A percentile compares a stretch with the other conserved stretches of the same genome.
Evolutionary conservation across 2,888 invertebrate genomes (phyloP).

Genomic region (Drosophila putrida): DNA sequence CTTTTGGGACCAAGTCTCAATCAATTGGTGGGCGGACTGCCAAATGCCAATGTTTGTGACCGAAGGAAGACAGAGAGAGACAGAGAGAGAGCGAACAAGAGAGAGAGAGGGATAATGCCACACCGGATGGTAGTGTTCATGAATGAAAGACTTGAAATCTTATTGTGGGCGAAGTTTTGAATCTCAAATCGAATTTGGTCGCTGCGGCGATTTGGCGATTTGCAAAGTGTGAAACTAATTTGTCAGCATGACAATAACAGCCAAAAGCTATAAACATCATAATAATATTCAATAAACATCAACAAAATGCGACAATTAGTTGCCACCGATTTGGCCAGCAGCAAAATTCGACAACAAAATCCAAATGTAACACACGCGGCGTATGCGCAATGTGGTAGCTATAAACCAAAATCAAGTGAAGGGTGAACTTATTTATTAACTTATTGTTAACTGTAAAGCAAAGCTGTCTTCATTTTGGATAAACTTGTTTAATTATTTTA

Average conservation of each 20-base stretch:
- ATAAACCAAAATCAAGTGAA: too few species aligned
- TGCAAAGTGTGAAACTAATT: conserved; percentile 79
- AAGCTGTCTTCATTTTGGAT: too few species aligned
- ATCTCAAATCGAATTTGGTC: conserved; percentile 2
- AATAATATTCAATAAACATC: conserved; percentile 80
- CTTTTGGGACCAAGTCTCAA: conserved; percentile 18
- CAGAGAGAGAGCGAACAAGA: too few species aligned
- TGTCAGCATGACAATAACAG: conserved; percentile 78
- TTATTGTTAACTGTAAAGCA: too few species aligned
- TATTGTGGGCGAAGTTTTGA: conserved; percentile 44
- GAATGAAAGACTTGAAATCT: conserved; percentile 52
- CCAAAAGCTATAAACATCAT: conserved; percentile 75
- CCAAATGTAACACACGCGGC: conserved; percentile 18
- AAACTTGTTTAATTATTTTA: too few species aligned
- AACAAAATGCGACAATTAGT: conserved; percentile 74
- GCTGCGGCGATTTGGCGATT: conserved; percentile 42
- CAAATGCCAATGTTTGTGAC: conserved; percentile 29
- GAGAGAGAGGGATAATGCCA: not conserved
- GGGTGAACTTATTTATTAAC: too few species aligned
- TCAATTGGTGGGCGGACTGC: conserved; percentile 53
- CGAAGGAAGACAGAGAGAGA: not conserved
- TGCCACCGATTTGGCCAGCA: conserved; percentile 53
- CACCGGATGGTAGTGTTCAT: conserved; percentile 55
- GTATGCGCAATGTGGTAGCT: conserved; percentile 19
- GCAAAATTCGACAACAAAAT: conserved; percentile 1